Evolutionary conservation across 2,888 invertebrate genomes (phyloP).

Genomic region (Erebia palarica): DNA sequence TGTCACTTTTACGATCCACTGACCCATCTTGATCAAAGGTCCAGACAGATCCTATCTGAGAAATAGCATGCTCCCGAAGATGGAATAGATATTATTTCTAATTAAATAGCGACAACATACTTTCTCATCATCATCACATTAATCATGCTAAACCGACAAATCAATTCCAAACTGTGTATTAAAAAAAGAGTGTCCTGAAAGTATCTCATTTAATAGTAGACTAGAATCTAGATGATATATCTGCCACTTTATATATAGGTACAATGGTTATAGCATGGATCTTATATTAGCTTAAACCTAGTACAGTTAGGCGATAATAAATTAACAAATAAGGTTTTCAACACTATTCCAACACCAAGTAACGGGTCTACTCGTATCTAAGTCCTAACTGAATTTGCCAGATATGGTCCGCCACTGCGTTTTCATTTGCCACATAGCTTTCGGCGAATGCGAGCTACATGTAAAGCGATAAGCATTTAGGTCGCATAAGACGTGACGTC

Average conservation of each 20-base stretch:
- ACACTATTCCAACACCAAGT: conserved; percentile 6
- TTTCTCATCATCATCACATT: no score
- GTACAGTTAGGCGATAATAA: not conserved
- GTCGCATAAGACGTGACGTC: conserved; percentile 68
- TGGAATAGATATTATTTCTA: no score
- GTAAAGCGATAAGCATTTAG: conserved; percentile 67
- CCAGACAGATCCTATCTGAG: not conserved
- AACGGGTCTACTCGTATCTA: conserved; percentile 9
- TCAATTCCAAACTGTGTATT: no score
- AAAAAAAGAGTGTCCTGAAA: no score
- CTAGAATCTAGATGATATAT: no score
- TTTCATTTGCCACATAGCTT: conserved; percentile 30
- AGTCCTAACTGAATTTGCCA: conserved; percentile 26
- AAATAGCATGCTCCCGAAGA: no score
- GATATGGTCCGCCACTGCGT: conserved; percentile 51
- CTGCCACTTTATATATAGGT: no score
- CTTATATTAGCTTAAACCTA: not conserved
- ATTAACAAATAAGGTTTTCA: conserved; percentile 10
- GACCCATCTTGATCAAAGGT: not conserved
- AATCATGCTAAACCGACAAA: no score
- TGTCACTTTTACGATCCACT: not conserved
- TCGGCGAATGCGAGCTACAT: conserved; percentile 69
- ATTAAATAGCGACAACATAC: no score
- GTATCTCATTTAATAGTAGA: no score
- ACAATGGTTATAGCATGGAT: no score